These are phyloP conservation scores for Diogma glabrata DNA, from an alignment of 2,888 invertebrate species.

Conservation along the genomic window DNA sequence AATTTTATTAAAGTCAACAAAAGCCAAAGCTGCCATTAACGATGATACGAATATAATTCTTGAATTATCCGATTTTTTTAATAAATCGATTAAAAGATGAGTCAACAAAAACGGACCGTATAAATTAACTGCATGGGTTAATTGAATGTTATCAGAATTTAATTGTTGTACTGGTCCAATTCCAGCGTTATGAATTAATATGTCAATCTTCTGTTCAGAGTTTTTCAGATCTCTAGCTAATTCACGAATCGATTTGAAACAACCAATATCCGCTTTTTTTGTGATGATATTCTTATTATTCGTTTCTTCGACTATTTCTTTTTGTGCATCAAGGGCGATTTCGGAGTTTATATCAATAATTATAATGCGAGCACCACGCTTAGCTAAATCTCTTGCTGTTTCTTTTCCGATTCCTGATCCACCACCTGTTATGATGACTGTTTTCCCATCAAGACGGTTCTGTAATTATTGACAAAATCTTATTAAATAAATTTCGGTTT, in stretches of 20 bases:
- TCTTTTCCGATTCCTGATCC: neutral
- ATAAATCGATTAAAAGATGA: slow-evolving; percentile 60
- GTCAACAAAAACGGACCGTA: slow-evolving; percentile 81
- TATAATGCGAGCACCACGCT: slow-evolving; percentile 1
- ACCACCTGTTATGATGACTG: neutral
- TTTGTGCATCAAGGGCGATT: slow-evolving; percentile 31
- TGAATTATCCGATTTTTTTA: slow-evolving; percentile 56
- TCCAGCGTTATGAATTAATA: slow-evolving; percentile 51
- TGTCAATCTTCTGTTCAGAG: slow-evolving; percentile 54
- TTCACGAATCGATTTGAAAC: slow-evolving; percentile 55
- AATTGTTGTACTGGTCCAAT: slow-evolving; percentile 62
- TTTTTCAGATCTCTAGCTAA: slow-evolving; percentile 65
- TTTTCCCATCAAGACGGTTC: neutral
- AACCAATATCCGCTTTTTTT: slow-evolving; percentile 57
- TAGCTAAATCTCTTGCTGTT: neutral
- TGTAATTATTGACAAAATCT: neutral
- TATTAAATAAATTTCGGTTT: neutral
- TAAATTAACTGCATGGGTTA: slow-evolving; percentile 76
- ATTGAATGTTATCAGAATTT: slow-evolving; percentile 65
- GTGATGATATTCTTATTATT: slow-evolving; percentile 53
- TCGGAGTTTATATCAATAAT: neutral
- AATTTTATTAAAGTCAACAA: slow-evolving; percentile 42
- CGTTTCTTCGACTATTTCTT: slow-evolving; percentile 48
- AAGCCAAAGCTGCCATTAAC: slow-evolving; percentile 51
- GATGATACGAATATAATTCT: slow-evolving; percentile 65